Base-by-base conservation (phyloP, 64 coral and sea anemone species). In the Dendrophyllia cribrosa region DNA sequence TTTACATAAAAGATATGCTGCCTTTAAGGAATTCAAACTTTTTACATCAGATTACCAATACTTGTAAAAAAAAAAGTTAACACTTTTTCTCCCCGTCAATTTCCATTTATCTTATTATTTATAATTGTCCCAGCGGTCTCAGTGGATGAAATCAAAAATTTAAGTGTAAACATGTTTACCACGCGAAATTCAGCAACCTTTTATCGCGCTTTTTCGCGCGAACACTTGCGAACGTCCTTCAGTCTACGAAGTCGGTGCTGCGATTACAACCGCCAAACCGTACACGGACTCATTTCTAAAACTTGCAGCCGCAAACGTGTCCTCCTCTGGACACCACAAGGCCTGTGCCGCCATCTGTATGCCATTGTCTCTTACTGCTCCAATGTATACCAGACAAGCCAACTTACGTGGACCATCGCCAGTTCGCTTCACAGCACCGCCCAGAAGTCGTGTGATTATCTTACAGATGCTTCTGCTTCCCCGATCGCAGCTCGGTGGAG, bases 341-440 rank as follows among this genome's bases (percentile, higher is more conserved):
- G 93, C 88, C 21, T 93, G 89, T 63, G 89, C 83, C 7, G 96
- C 74, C 83, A 93, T 93, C 11, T 83, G 79, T 19, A 98, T 85
- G 11, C 96, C 96, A 65, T 88, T 43, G 22, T 95, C 96, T 71
- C 81, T 95, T 17, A 98, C 89, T 48, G 96, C 92, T 5, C 92
- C 93, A 88, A 95, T 98, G 61, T 95, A 98, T 48, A 98, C 96
- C 53, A 98, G 53, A 55, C 96, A 98, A 61, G 79, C 85, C 71
- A 95, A 60, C 46, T 98, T 98, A 0, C 73, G 90, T 17, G 95
- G 89, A 5, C 75, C 76, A 14, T 91, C 87, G 14, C 58, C 53
- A 14, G 72, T 26, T 78, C 61, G 78, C 66, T 91, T 90, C 62
- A 89, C 71, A 9, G 74, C 21, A 55, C 75, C 51, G 48, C 80